Conservation (phyloP, 2,797 vertebrate genomes). For the Catostomus latipinnis region DNA sequence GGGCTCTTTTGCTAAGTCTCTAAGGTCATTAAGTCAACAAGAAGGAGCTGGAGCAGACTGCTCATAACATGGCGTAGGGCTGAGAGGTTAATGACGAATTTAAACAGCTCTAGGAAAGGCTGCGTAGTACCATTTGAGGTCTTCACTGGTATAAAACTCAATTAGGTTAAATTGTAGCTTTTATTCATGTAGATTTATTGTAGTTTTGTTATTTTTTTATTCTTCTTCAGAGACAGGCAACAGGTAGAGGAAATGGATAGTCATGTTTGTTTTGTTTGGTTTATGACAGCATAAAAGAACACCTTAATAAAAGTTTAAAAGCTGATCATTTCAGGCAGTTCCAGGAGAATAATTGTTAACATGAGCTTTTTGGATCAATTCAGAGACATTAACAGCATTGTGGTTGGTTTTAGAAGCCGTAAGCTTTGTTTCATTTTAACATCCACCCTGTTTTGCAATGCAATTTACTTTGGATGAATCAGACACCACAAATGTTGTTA, state of each 20-base stretch:
- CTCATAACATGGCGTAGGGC: constrained; percentile 19
- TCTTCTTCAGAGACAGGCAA: background rate
- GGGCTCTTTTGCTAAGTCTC: constrained; percentile 44
- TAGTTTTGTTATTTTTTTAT: too few species aligned
- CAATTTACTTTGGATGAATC: constrained; percentile 55
- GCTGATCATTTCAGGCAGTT: constrained; percentile 1
- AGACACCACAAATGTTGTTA: constrained; percentile 49
- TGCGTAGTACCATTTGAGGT: constrained; percentile 2
- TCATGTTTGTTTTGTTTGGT: constrained; percentile 1
- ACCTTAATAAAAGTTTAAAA: background rate
- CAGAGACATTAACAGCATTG: background rate
- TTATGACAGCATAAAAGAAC: background rate
- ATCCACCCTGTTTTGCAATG: constrained; percentile 12
- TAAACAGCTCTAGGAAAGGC: constrained; percentile 24
- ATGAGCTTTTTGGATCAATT: background rate
- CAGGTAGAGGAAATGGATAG: too few species aligned
- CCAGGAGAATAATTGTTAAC: background rate
- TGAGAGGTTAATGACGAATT: constrained; percentile 42
- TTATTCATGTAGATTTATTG: background rate
- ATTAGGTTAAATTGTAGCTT: background rate
- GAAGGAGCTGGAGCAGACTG: constrained; percentile 18
- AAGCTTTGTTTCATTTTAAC: constrained; percentile 14
- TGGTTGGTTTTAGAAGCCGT: constrained; percentile 9
- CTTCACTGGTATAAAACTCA: background rate
- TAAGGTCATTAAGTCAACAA: constrained; percentile 58